Evolutionary conservation across 1,140 invertebrate genomes (phyloP), one percentile per base, ranked within the genome.

Genomic region (Sycobia sp.): DNA sequence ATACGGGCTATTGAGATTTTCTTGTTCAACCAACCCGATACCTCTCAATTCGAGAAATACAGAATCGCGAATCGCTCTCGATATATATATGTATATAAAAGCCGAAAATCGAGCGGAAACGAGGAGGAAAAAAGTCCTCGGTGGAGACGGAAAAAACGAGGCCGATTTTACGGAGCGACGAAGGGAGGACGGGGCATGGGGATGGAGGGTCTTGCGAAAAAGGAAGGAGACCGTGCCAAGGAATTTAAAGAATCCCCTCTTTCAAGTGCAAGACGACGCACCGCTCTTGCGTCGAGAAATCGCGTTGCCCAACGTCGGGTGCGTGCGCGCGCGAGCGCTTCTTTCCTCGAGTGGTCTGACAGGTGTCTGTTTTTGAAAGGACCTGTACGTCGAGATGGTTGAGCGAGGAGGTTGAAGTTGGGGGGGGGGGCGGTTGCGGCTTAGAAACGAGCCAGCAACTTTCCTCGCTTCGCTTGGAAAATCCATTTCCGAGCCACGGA

Each of bases 301-400:
- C 29, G 4, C 29, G 5, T 32, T 32, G n/a, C n/a, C n/a, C n/a
- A n/a, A n/a, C n/a, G n/a, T n/a, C n/a, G n/a, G n/a, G n/a, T n/a
- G n/a, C n/a, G n/a, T n/a, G 5, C 29, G 22, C 46, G 22, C 46
- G 22, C 13, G 18, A 46, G 43, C 18, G 18, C 22, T 14, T 39
- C 11, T 27, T 9, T 22, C 11, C 29, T 11, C 46, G 22, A 14
- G 22, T 16, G 32, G 27, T 7, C 69, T 69, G 71, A 67, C 69
- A 67, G 68, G 68, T 68, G 65, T 67, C 67, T 69, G 66, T 61
- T 70, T 69, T 70, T 67, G 65, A 69, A 65, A 67, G 65, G 63
- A 47, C 62, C 63, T 68, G 60, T 66, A 66, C 55, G 47, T 16
- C 23, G 46, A 22, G 16, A 43, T 8, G n/a, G n/a, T n/a, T 27